Evolutionary conservation across 1,140 invertebrate genomes (phyloP), one percentile per base, ranked within the genome.

Genomic region (Xylocopa sonorina): DNA sequence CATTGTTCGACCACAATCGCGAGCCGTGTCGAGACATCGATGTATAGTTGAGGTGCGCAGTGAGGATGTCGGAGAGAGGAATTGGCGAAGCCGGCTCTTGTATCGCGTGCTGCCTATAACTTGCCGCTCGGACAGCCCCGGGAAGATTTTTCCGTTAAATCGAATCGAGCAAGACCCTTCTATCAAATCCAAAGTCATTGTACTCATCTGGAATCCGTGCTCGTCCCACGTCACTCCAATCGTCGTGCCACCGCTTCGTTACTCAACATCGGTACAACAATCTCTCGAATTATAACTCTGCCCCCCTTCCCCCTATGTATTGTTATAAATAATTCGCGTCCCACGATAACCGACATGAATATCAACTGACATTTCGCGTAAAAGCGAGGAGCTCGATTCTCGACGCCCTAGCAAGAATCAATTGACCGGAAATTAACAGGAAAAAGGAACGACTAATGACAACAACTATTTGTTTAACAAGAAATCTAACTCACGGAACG

Each of bases 11-110:
- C 55, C 83, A 72, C 80, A 80, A 82, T 85, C 62, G 76, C 76
- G 43, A 79, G 80, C 71, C 64, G n/a, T 60, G 79, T 71, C 79
- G 69, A 82, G 83, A 72, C 83, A 77, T 86, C 83, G 84, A 86
- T 81, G 84, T 85, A 86, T 67, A 82, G 84, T 80, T 69, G 84
- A 86, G 76, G 83, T 85, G 83, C 84, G 80, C 84, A 80, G 80
- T 85, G 67, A 86, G 84, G 83, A 85, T 76, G 67, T 76, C 80
- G 73, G 63, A 71, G 84, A 84, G 69, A n/a, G n/a, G n/a, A 73
- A 84, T 78, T 76, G 68, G 76, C 78, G 64, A 85, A 62, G 51
- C 75, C 34, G 46, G 41, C 71, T 79, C 55, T 74, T 21, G 83
- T 85, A 85, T 86, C 80, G 84, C 84, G 84, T 86, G 84, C 63